These are phyloP conservation scores for Vombatus ursinus DNA, from an alignment of 2,113 vertebrate species.

Conservation along the genomic window DNA sequence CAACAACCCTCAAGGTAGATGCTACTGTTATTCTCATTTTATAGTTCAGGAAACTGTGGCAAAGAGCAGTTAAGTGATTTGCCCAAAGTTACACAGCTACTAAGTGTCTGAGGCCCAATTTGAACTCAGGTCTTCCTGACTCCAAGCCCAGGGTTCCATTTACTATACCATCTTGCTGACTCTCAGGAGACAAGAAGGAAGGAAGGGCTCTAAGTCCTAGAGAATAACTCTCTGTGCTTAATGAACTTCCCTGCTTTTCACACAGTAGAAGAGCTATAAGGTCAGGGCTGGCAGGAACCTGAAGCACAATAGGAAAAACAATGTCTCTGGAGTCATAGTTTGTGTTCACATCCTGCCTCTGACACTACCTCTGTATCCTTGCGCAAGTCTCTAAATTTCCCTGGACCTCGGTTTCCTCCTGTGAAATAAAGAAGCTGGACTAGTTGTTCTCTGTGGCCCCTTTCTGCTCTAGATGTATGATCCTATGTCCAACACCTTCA, in stretches of 20 bases:
- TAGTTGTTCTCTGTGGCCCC: no score
- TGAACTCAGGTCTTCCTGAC: background rate
- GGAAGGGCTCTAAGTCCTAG: background rate
- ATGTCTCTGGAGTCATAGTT: no score
- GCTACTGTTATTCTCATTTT: background rate
- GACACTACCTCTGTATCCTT: no score
- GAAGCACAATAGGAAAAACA: no score
- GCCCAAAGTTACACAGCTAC: background rate
- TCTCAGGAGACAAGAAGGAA: background rate
- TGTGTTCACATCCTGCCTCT: no score
- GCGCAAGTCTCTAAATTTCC: no score
- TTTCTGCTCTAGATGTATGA: no score
- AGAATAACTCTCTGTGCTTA: background rate
- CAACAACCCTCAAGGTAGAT: background rate
- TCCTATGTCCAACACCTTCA: no score
- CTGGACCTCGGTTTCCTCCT: no score
- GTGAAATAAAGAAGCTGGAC: no score
- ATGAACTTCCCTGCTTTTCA: background rate
- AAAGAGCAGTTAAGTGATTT: background rate
- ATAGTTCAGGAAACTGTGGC: background rate
- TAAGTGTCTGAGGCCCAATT: background rate
- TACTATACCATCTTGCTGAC: background rate
- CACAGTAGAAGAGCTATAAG: background rate
- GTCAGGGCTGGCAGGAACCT: background rate
- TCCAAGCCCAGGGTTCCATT: background rate